These are phyloP conservation scores for Siderastrea radians DNA, from an alignment of 92 coral and sea anemone genomes.

Conservation along the genomic window DNA sequence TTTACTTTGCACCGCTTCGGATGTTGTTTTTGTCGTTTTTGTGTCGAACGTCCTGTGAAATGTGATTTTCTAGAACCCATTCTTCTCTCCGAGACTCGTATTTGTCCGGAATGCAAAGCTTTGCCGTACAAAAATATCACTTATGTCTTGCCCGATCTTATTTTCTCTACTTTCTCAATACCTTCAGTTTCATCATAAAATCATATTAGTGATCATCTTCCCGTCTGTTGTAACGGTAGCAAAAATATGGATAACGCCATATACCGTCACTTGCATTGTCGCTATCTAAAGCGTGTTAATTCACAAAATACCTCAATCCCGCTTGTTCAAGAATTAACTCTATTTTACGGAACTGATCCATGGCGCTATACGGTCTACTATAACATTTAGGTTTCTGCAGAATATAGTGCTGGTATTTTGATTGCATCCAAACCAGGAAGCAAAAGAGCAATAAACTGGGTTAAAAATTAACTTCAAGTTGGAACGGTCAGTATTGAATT, in stretches of 20 bases:
- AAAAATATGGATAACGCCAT: background rate
- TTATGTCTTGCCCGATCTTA: background rate
- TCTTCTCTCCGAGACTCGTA: conserved; percentile 8
- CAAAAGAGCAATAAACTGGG: background rate
- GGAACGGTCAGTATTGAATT: background rate
- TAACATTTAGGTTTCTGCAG: background rate
- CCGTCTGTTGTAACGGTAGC: background rate
- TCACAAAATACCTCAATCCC: conserved; percentile 3
- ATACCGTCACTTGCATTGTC: background rate
- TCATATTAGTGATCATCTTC: background rate
- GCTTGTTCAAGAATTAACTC: conserved; percentile 25
- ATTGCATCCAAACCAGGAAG: conserved; percentile 24
- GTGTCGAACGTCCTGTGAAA: too few species aligned
- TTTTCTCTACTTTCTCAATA: background rate
- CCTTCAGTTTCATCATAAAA: background rate
- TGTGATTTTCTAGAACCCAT: conserved; percentile 15
- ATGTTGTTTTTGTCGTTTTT: too few species aligned
- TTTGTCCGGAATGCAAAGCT: background rate
- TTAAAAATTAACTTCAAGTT: conserved; percentile 6
- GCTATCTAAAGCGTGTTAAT: background rate
- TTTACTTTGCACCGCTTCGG: background rate
- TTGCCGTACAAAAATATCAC: background rate
- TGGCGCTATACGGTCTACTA: background rate
- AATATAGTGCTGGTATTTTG: too few species aligned
- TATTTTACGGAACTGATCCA: conserved; percentile 14